A percentile compares a stretch with the other conserved stretches of the same genome.
Conservation (phyloP, 2,888 invertebrate species). For the Andrena trimmerana region DNA sequence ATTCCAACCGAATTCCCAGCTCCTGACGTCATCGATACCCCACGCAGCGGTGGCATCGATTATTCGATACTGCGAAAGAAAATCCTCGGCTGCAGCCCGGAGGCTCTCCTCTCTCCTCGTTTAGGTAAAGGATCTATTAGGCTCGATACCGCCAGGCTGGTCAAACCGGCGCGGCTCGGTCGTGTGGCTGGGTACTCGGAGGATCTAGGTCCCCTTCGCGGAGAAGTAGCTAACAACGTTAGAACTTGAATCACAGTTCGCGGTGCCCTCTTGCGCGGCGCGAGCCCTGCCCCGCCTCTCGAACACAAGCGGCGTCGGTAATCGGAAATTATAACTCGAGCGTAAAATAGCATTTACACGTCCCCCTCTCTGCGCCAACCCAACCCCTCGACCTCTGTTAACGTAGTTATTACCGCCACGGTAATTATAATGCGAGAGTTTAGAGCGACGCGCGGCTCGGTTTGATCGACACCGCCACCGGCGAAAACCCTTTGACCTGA, state of each 20-base stretch:
- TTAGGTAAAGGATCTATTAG: background rate
- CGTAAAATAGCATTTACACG: conserved; percentile 49
- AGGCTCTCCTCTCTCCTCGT: background rate
- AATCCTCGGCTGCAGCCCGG: conserved; percentile 7
- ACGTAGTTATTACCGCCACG: conserved; percentile 32
- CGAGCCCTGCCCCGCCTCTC: conserved; percentile 6
- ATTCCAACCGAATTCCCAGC: conserved; percentile 54
- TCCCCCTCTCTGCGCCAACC: background rate
- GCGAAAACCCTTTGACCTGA: conserved; percentile 33
- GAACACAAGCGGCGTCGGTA: conserved; percentile 31
- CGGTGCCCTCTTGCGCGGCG: conserved; percentile 14
- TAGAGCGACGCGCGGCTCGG: conserved; percentile 19
- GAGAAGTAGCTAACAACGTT: conserved; percentile 39
- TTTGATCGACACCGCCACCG: conserved; percentile 40
- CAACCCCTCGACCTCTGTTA: background rate
- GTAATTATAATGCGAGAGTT: conserved; percentile 42
- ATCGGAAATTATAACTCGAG: conserved; percentile 47
- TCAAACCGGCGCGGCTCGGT: background rate
- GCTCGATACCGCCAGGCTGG: background rate
- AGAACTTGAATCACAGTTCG: conserved; percentile 11
- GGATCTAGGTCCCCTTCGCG: conserved; percentile 17
- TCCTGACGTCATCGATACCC: conserved; percentile 60
- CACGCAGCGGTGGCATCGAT: conserved; percentile 39
- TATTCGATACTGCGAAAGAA: conserved; percentile 39
- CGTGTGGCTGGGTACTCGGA: background rate